phyloP scores from a whole-genome alignment of 2,888 invertebrate genomes.

The Malthinus seriepunctatus region DNA sequence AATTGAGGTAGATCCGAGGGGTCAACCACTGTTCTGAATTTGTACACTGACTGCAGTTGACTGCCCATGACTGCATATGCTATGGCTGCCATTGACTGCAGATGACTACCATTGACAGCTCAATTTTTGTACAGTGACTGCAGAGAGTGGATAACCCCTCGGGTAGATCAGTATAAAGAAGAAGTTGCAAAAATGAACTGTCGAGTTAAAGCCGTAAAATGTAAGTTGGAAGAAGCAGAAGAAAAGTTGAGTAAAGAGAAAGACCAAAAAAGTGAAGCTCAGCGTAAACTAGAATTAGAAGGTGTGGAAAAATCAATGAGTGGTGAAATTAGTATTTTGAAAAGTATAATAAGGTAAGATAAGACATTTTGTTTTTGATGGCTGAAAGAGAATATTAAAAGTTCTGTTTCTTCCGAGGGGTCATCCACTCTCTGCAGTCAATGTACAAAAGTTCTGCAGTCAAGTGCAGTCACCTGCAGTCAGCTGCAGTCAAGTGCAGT shows the following conservation, averaged over 20 bases:
- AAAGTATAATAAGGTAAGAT: constrained; percentile 84
- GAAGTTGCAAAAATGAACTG: constrained; percentile 91
- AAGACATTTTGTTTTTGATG: constrained; percentile 3
- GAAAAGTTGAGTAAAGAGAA: constrained; percentile 96
- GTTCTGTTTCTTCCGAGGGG: no score
- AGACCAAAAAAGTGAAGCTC: constrained; percentile 92
- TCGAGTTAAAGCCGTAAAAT: constrained; percentile 86
- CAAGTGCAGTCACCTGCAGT: no score
- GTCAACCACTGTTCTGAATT: no score
- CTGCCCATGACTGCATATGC: no score
- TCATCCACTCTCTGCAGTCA: no score
- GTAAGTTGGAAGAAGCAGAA: constrained; percentile 95
- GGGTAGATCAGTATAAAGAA: constrained; percentile 99
- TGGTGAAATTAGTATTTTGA: constrained; percentile 84
- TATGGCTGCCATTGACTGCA: no score
- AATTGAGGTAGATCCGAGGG: constrained; percentile 86
- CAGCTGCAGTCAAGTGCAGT: no score
- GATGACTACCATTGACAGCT: no score
- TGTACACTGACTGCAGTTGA: no score
- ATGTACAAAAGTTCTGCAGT: no score
- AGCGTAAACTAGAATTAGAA: constrained; percentile 95
- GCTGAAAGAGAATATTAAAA: constrained; percentile 11
- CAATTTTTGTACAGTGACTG: no score
- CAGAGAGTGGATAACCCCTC: no score
- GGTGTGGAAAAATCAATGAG: constrained; percentile 92